Evolutionary conservation across 1,140 invertebrate genomes (phyloP), one percentile per base, ranked within the genome.

Genomic region (Orchestia grillus): DNA sequence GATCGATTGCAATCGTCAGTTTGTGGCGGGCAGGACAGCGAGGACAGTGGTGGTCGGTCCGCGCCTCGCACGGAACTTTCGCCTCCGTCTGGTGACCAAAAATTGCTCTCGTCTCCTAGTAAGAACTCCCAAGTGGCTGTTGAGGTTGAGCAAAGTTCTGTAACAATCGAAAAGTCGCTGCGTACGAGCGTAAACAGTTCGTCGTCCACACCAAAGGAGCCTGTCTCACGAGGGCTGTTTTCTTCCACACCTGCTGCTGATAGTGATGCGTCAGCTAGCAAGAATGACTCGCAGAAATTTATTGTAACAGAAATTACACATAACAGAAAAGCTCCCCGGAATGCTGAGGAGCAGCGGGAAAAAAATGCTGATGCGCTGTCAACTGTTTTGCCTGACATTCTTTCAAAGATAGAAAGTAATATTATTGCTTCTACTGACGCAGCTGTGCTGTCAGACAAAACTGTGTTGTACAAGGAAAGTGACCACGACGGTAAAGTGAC

Each of bases 1-100:
- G 92, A 94, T 94, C 92, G 92, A 94, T 94, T 94, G 92, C 92
- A 44, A 40, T 28, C 92, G 41, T 94, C 92, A 94, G 92, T 94
- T 94, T 45, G 44, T 44, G 92, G 92, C 47, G 92, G 92, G 92
- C 92, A 45, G 44, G 43, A 0, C 44, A 40, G 43, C 44, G 92
- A 94, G 92, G 19, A 94, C 92, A 94, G 92, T 94, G 92, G 41
- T 28, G 92, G 92, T 94, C 44, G 43, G 44, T 45, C 92, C 40
- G 0, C 44, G 44, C 41, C 36, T 42, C 15, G 11, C 62, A 77
- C 62, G 28, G 15, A 23, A 23, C 15, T 77, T 77, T 77, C 62
- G 28, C 88, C 23, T 41, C 11, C 88, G 11, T 90, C 88, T 90
- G 88, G 88, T 90, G 28, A 44, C 62, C 62, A 77, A 77, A 77